Conservation (phyloP, 1,140 invertebrate genomes). For the Heterodera schachtii region DNA sequence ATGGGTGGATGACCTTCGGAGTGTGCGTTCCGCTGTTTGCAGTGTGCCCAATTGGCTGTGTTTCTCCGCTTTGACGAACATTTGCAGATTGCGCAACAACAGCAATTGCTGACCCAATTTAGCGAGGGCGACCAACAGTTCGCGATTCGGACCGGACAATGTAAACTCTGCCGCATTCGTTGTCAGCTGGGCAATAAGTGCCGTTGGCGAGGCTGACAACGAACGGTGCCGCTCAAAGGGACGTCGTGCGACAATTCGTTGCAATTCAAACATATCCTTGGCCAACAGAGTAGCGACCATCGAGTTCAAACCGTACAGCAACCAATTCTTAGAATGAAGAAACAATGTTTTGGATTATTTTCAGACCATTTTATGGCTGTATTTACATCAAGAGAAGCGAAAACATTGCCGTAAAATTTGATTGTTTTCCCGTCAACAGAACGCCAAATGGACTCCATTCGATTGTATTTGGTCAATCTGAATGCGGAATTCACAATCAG, state of each 20-base stretch:
- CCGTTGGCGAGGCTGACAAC: background rate
- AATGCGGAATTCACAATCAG: slow-evolving; percentile 32
- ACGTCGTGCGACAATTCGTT: background rate
- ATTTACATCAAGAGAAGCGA: slow-evolving; percentile 21
- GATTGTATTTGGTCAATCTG: slow-evolving; percentile 37
- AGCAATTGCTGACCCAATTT: slow-evolving; percentile 18
- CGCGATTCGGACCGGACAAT: background rate
- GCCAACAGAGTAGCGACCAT: background rate
- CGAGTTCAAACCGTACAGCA: slow-evolving; percentile 10
- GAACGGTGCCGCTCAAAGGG: background rate
- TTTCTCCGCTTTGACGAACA: slow-evolving; percentile 24
- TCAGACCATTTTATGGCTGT: background rate
- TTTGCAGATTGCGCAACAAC: slow-evolving; percentile 8
- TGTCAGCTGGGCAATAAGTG: slow-evolving; percentile 1
- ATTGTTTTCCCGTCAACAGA: background rate
- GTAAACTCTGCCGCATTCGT: background rate
- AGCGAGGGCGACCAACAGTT: slow-evolving; percentile 1
- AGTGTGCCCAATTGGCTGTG: slow-evolving; percentile 24
- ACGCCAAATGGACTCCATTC: slow-evolving; percentile 22
- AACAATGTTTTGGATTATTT: background rate
- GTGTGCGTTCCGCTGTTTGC: background rate
- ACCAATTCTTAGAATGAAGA: slow-evolving; percentile 20
- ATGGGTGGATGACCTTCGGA: background rate
- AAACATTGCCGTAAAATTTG: slow-evolving; percentile 20
- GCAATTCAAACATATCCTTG: background rate